Percentiles rank a stretch among this genome's conserved stretches.
phyloP scores from a whole-genome alignment of 1,140 invertebrate genomes.

The Drosophila suzukii region DNA sequence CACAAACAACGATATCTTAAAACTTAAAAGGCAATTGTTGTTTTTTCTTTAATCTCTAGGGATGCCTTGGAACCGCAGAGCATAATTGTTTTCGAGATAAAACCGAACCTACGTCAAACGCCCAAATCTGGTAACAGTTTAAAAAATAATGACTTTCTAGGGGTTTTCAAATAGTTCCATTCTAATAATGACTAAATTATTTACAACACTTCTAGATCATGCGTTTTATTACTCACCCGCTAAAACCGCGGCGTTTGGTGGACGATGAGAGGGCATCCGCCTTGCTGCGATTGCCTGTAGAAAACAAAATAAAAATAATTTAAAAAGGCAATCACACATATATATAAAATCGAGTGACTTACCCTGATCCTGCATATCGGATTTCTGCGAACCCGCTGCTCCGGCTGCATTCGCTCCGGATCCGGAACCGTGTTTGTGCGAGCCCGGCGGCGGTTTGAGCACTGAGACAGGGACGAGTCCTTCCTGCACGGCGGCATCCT shows the following conservation, averaged over 20 bases:
- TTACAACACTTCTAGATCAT: background rate
- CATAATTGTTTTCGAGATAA: too few relatives aligned
- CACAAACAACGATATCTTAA: background rate
- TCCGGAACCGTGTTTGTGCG: constrained; percentile 79
- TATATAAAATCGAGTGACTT: constrained; percentile 11
- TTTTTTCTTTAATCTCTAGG: background rate
- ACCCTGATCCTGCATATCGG: constrained; percentile 80
- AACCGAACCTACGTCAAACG: background rate
- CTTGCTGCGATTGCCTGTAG: constrained; percentile 75
- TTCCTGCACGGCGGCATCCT: constrained; percentile 88
- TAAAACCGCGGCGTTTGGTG: constrained; percentile 90
- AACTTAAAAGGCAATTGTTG: too few relatives aligned
- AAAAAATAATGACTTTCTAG: background rate
- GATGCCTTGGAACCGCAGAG: too few relatives aligned
- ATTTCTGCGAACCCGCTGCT: constrained; percentile 56
- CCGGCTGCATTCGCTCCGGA: constrained; percentile 18
- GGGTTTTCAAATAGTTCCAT: too few relatives aligned
- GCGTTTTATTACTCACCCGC: constrained; percentile 88
- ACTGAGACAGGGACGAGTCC: constrained; percentile 93
- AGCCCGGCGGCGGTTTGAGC: constrained; percentile 90
- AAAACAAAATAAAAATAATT: background rate
- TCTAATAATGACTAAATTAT: too few relatives aligned
- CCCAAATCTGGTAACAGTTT: background rate
- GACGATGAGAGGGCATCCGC: constrained; percentile 86
- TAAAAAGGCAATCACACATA: background rate